Conservation (phyloP, 2,113 vertebrate species). For the Rhinolophus sinicus region DNA sequence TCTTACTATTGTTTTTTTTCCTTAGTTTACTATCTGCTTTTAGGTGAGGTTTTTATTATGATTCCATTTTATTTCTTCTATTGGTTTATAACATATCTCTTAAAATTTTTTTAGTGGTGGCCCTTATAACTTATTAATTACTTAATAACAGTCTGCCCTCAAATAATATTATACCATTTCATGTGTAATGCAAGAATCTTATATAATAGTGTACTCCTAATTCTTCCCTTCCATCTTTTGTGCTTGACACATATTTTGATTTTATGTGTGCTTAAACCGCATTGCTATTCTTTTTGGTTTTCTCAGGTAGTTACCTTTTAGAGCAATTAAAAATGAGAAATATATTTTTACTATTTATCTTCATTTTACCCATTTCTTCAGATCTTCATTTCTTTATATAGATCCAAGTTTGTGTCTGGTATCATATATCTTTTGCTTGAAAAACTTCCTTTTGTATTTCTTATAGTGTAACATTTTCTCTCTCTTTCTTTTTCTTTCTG, state of each 20-base stretch:
- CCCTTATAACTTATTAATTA: background rate
- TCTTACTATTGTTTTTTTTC: background rate
- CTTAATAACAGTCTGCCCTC: background rate
- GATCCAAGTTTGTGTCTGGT: background rate
- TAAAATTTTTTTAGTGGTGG: background rate
- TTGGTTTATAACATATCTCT: background rate
- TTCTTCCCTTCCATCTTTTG: background rate
- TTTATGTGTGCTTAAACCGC: background rate
- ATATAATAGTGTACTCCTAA: background rate
- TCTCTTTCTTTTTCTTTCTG: background rate
- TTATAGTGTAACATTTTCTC: background rate
- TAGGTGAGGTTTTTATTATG: background rate
- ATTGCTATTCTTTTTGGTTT: background rate
- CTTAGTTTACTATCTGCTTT: background rate
- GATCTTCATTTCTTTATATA: background rate
- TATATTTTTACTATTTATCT: background rate
- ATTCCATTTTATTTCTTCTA: background rate
- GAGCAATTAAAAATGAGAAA: background rate
- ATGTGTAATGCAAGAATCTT: background rate
- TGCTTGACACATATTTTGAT: background rate
- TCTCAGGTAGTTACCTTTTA: background rate
- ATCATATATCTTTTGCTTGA: conserved; percentile 5
- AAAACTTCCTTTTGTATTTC: conserved; percentile 7
- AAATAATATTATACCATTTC: background rate
- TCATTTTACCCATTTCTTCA: background rate